These are phyloP conservation scores for Cyrtorhinus lividipennis DNA, from an alignment of 1,140 invertebrate genomes.

Conservation along the genomic window DNA sequence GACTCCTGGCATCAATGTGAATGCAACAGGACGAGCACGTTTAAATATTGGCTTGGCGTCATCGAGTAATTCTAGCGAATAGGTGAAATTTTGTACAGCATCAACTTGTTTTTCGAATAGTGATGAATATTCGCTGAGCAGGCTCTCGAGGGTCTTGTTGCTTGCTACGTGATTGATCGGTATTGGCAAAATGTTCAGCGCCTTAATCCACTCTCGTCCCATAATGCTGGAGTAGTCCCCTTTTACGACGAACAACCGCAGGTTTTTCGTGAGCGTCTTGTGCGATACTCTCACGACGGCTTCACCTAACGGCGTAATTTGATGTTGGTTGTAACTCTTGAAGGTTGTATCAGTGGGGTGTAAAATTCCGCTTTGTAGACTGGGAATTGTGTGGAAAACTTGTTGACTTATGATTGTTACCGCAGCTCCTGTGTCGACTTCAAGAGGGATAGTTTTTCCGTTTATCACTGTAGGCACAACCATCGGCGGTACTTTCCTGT, in stretches of 20 bases:
- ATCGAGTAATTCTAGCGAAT: neutral
- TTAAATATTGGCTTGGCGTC: neutral
- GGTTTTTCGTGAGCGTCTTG: neutral
- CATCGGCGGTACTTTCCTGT: neutral
- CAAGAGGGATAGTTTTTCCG: neutral
- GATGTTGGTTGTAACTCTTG: constrained; percentile 3
- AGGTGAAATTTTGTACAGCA: neutral
- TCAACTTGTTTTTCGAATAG: constrained; percentile 1
- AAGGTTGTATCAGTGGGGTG: neutral
- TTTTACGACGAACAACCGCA: neutral
- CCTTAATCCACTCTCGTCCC: constrained; percentile 4
- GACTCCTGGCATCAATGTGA: neutral
- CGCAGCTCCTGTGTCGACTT: neutral
- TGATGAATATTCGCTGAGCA: neutral
- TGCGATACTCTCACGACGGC: neutral
- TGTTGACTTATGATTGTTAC: neutral
- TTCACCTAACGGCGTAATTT: neutral
- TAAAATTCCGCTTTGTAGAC: neutral
- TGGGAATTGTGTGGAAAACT: neutral
- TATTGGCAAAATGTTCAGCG: neutral
- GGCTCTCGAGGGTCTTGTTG: neutral
- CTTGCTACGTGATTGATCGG: neutral
- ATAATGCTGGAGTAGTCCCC: neutral
- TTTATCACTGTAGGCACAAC: neutral
- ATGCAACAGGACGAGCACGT: neutral